phyloP scores from a whole-genome alignment of 2,888 invertebrate species.

The Eurois occulta region DNA sequence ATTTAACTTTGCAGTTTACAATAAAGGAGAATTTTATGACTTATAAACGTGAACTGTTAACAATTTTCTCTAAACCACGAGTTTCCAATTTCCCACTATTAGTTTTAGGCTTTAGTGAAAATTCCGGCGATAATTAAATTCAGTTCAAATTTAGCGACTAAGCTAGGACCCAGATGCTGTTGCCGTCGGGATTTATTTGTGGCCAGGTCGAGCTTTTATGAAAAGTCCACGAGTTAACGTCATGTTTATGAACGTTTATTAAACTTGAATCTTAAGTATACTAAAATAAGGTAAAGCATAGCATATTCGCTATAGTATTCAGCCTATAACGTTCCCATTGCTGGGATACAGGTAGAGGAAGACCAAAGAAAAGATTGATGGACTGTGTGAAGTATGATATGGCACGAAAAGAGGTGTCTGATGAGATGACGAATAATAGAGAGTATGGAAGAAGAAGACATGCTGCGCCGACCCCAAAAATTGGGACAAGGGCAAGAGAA shows the following conservation, averaged over 20 bases:
- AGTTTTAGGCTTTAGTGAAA: constrained; percentile 10
- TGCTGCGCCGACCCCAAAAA: no score
- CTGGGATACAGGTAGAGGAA: neutral
- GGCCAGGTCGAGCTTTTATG: constrained; percentile 27
- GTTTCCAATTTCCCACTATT: neutral
- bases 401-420: no score
- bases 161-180: constrained; percentile 13
- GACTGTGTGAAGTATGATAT: no score
- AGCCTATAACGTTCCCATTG: neutral
- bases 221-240: constrained; percentile 28
- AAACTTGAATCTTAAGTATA: neutral
- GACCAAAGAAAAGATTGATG: no score
- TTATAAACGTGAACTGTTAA: neutral
- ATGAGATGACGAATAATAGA: no score
- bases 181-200: constrained; percentile 21
- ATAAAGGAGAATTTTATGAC: neutral
- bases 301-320: no score
- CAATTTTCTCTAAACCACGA: neutral
- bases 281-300: neutral
- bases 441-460: no score
- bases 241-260: constrained; percentile 18
- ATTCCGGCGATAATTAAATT: constrained; percentile 37
- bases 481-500: no score
- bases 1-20: neutral
- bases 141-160: constrained; percentile 18